Percentiles rank a stretch among this genome's conserved stretches.
phyloP scores from a whole-genome alignment of 2,888 invertebrate species.

The Allacma fusca region DNA sequence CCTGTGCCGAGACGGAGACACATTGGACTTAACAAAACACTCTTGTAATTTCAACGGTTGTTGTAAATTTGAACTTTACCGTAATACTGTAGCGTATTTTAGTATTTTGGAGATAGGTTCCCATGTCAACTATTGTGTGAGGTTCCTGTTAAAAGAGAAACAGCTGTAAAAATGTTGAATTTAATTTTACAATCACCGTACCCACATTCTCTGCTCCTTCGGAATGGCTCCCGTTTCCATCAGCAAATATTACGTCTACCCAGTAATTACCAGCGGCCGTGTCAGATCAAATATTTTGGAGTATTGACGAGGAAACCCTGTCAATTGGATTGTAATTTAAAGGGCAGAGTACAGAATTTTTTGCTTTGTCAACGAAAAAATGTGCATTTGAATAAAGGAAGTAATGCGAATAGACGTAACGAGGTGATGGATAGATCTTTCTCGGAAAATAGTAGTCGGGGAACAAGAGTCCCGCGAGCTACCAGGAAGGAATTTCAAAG shows the following conservation, averaged over 20 bases:
- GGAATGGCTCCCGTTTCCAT: too few species aligned
- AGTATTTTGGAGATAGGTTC: too few species aligned
- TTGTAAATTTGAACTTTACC: too few species aligned
- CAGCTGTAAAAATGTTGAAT: slow-evolving; percentile 16
- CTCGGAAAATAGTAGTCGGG: not conserved
- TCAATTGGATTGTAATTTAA: slow-evolving; percentile 11
- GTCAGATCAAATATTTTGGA: not conserved
- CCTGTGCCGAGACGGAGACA: too few species aligned
- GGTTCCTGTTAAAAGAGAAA: too few species aligned
- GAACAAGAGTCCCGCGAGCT: slow-evolving; percentile 10
- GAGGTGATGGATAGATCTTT: not conserved
- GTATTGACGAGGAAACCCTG: not conserved
- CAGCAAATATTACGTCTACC: too few species aligned
- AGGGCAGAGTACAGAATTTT: slow-evolving; percentile 6
- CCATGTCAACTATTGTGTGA: too few species aligned
- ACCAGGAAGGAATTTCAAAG: slow-evolving; percentile 60
- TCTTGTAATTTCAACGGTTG: too few species aligned
- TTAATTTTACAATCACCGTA: slow-evolving; percentile 19
- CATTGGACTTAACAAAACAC: too few species aligned
- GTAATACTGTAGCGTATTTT: too few species aligned
- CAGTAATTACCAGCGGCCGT: not conserved
- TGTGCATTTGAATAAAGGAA: slow-evolving; percentile 14
- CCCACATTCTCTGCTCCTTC: not conserved
- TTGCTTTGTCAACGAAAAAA: not conserved
- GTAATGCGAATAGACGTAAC: not conserved